Percentiles rank a stretch among this genome's conserved stretches.
Conservation (phyloP, 92 coral and sea anemone genomes). For the Zoanthus sociatus region DNA sequence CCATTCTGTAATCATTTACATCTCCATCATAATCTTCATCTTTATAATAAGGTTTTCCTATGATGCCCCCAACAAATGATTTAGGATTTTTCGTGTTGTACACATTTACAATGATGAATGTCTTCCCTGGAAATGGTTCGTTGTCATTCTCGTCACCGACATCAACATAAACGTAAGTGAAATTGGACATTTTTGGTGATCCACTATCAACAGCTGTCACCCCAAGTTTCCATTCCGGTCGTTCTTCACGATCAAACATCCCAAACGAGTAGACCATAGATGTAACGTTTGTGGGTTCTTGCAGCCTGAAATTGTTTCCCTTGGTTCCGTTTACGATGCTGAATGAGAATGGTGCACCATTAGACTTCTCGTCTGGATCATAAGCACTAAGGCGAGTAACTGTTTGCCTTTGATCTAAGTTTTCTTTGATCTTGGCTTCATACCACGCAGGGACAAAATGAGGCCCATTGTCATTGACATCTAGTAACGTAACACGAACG, state of each 20-base stretch:
- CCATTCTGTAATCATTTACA: conserved; percentile 69
- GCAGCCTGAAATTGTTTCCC: conserved; percentile 53
- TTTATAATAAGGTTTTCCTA: conserved; percentile 86
- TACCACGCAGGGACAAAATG: conserved; percentile 89
- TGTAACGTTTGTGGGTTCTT: conserved; percentile 62
- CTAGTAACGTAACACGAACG: conserved; percentile 70
- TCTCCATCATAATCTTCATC: conserved; percentile 88
- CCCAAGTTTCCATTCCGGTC: conserved; percentile 70
- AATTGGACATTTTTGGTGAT: conserved; percentile 64
- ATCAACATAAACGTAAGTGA: conserved; percentile 74
- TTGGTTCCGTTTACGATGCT: conserved; percentile 54
- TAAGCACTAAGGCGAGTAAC: conserved; percentile 76
- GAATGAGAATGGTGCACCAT: conserved; percentile 84
- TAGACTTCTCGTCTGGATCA: conserved; percentile 87
- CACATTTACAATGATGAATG: conserved; percentile 84
- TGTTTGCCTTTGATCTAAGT: conserved; percentile 62
- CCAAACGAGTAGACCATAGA: conserved; percentile 68
- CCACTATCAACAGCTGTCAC: conserved; percentile 83
- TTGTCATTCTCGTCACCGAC: conserved; percentile 73
- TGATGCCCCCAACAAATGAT: conserved; percentile 80
- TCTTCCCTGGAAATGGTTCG: conserved; percentile 81
- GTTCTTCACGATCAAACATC: conserved; percentile 68
- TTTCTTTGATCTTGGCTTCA: conserved; percentile 77
- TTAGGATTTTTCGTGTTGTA: conserved; percentile 61
- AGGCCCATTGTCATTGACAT: conserved; percentile 94